These are phyloP conservation scores for Pantherophis guttatus DNA, from an alignment of 2,113 vertebrate species.

Conservation along the genomic window DNA sequence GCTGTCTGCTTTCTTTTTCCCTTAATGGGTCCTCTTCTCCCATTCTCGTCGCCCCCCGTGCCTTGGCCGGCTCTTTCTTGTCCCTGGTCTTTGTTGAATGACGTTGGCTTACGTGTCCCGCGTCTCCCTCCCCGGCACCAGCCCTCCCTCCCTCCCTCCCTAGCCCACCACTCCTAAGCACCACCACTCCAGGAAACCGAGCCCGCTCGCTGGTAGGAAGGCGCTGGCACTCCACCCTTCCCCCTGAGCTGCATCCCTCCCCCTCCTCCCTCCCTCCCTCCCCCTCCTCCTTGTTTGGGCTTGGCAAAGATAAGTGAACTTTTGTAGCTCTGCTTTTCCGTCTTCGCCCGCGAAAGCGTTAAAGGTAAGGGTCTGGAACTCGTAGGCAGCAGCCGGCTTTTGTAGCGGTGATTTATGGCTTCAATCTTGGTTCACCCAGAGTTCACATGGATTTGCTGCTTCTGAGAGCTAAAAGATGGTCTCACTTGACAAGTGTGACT, in stretches of 20 bases:
- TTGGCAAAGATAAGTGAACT: constrained; percentile 54
- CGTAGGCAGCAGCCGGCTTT: constrained; percentile 85
- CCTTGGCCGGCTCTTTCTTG: constrained; percentile 2
- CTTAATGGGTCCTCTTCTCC: not conserved
- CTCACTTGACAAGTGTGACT: constrained; percentile 79
- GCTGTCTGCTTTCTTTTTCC: not conserved
- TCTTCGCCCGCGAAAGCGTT: constrained; percentile 82
- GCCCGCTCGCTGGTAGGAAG: not conserved
- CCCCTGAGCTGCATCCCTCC: not conserved
- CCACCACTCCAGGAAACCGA: constrained; percentile 36
- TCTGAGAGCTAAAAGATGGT: constrained; percentile 93
- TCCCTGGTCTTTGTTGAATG: constrained; percentile 26
- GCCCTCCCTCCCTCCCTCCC: not conserved
- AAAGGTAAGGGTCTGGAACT: constrained; percentile 88
- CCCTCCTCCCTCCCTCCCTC: not conserved
- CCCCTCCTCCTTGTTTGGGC: not conserved
- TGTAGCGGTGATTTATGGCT: constrained; percentile 95
- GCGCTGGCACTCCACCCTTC: not conserved
- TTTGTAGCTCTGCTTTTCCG: constrained; percentile 75
- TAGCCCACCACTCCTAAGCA: not conserved
- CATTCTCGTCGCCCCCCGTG: not conserved
- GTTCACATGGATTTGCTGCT: constrained; percentile 96
- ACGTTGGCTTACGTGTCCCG: constrained; percentile 17
- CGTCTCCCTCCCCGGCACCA: not conserved
- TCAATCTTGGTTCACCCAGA: constrained; percentile 93